Evolutionary conservation across 2,888 invertebrate genomes (phyloP).

Genomic region (Catocala nupta): DNA sequence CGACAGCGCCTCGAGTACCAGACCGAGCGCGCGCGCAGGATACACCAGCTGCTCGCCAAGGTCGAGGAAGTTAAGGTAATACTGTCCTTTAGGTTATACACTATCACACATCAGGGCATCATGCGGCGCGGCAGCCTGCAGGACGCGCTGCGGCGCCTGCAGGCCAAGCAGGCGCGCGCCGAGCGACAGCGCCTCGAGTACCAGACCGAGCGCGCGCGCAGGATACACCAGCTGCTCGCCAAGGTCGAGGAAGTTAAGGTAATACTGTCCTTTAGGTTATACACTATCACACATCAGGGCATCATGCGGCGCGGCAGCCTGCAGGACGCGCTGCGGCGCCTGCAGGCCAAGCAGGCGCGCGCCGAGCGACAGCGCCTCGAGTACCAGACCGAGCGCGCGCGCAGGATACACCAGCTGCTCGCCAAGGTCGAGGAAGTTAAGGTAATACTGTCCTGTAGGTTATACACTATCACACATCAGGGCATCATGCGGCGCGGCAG

Average conservation of each 20-base stretch:
- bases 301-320: constrained; percentile 94
- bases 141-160: constrained; percentile 92
- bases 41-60: constrained; percentile 94
- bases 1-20: constrained; percentile 93
- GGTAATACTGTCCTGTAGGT: constrained; percentile 51
- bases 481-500: constrained; percentile 95
- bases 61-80: constrained; percentile 92
- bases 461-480: constrained; percentile 71
- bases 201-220: constrained; percentile 94
- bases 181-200: constrained; percentile 94
- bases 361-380: constrained; percentile 95
- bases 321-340: constrained; percentile 92
- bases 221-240: constrained; percentile 94
- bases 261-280: not conserved
- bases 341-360: constrained; percentile 96
- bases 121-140: constrained; percentile 94
- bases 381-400: constrained; percentile 93
- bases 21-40: constrained; percentile 93
- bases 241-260: constrained; percentile 94
- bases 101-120: constrained; percentile 89
- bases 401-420: constrained; percentile 94
- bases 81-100: too few species aligned
- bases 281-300: constrained; percentile 86
- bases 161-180: constrained; percentile 97
- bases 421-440: constrained; percentile 95